These are phyloP conservation scores for Bathynomus jamesi DNA, from an alignment of 1,140 invertebrate genomes.

Conservation along the genomic window DNA sequence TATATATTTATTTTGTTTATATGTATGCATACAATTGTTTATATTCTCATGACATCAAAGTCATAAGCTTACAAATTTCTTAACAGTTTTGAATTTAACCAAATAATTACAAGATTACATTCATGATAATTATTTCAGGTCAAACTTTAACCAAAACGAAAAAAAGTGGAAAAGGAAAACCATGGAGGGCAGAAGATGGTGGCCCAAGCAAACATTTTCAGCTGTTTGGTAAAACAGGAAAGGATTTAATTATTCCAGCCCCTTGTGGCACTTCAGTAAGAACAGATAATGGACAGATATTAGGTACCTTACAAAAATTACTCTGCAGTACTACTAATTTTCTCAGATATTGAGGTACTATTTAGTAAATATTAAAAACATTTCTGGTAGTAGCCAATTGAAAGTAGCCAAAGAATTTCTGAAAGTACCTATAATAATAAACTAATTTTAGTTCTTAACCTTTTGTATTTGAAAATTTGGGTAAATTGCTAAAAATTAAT, in stretches of 20 bases:
- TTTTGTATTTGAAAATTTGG: too few relatives aligned
- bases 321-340: not conserved
- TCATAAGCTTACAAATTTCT: too few relatives aligned
- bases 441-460: too few relatives aligned
- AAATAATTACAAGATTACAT: not conserved
- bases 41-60: too few relatives aligned
- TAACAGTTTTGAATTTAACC: not conserved
- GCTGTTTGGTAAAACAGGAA: slow-evolving; percentile 64
- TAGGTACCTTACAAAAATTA: slow-evolving; percentile 47
- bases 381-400: too few relatives aligned
- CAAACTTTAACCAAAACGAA: not conserved
- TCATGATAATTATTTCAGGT: not conserved
- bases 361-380: not conserved
- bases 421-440: too few relatives aligned
- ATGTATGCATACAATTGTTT: too few relatives aligned
- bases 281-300: slow-evolving; percentile 52
- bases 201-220: slow-evolving; percentile 60
- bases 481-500: too few relatives aligned
- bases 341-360: not conserved
- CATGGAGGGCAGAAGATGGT: slow-evolving; percentile 50
- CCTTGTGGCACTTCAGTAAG: slow-evolving; percentile 70
- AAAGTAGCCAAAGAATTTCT: too few relatives aligned
- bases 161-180: slow-evolving; percentile 22
- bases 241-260: slow-evolving; percentile 60
- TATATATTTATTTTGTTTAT: too few relatives aligned